Evolutionary conservation across 2,888 invertebrate genomes (phyloP), one percentile per base, ranked within the genome.

Genomic region (Sarcophaga carnaria): DNA sequence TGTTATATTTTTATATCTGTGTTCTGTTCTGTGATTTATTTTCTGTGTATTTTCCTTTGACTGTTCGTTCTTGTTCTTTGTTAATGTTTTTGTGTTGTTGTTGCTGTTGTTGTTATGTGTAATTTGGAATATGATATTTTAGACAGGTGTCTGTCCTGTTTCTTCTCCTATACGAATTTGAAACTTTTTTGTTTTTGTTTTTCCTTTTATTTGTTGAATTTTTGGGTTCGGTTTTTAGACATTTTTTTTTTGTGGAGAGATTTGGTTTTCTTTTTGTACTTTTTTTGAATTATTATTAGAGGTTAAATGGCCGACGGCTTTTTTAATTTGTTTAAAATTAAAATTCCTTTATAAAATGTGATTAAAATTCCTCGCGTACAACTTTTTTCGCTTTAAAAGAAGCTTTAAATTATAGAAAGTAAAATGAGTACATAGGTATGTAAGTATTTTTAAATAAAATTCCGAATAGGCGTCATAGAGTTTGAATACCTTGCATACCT

Each of bases 101-200:
- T 22, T 59, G 22, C 2, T 64, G 66, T 66, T 76, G 47, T 64
- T 45, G 10, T 74, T 63, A 45, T 82, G 78, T 79, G 75, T 71
- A 71, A 67, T 77, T 86, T 66, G 86, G 80, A 86, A 86, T 83
- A 86, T 77, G 86, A 86, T 86, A 75, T 86, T 27, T 76, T 76
- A 77, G 80, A 86, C 86, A 83, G 83, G 86, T 86, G 86, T 86
- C 86, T 80, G 86, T 86, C 86, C 83, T 71, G 74, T 0, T 66
- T 80, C 45, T 70, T 22, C 59, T 59, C 59, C n/a, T 20, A 70
- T 49, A 70, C n/a, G 69, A 20, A 66, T 49, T 49, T 54, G 45
- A 76, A 54, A 77, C 37, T 22, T 64, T 17, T 27, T 20, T 45
- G 20, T 22, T 70, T 27, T 20, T 45, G 17, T 17, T 70, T 27